Base-by-base conservation (phyloP, 1,140 invertebrate species). In the Parapsyche elsis region DNA sequence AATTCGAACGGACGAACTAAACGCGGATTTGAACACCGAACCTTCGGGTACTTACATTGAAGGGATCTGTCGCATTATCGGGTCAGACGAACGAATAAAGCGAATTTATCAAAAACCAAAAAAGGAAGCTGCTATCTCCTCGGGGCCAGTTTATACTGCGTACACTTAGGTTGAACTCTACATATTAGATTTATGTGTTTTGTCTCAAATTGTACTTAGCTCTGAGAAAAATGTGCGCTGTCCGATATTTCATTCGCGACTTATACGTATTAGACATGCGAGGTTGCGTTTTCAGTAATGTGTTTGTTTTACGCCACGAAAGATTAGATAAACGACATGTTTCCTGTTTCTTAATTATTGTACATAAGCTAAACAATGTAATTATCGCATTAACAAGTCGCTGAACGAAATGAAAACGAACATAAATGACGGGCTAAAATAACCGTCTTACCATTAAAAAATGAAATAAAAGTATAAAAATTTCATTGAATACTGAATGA, bases 51-150 rank as follows among this genome's bases (percentile, higher is more conserved):
- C 64, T 23, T 67, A 67, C 24, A 67, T 67, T 26, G 64, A 23
- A 14, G 23, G 64, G 64, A 67, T 67, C 64, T 67, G 64, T 67
- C 64, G 64, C 64, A 67, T 67, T 67, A 67, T 67, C 64, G 64
- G 64, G 23, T 30, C 49, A 14, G 12, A 16, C 16, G 12, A 10
- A 26, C 2, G 24, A 67, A 67, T 67, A 67, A 67, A 67, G 21
- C 64, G 64, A 67, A 67, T 67, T 67, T 67, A 67, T 67, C 64
- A 67, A 67, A n/a, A 19, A 53, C 16, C 10, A 16, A 53, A 53
- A 53, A 53, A 53, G 49, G 16, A 10, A 53, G 16, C 10, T 12
- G 10, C 12, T 16, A 53, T 53, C 16, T 53, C 49, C 2, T 7
- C 30, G 30, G n/a, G 30, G 7, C 30, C 30, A 7, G 49, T 53